Evolutionary conservation across 2,113 vertebrate genomes (phyloP), one percentile per base, ranked within the genome.

Genomic region (Podarcis muralis): DNA sequence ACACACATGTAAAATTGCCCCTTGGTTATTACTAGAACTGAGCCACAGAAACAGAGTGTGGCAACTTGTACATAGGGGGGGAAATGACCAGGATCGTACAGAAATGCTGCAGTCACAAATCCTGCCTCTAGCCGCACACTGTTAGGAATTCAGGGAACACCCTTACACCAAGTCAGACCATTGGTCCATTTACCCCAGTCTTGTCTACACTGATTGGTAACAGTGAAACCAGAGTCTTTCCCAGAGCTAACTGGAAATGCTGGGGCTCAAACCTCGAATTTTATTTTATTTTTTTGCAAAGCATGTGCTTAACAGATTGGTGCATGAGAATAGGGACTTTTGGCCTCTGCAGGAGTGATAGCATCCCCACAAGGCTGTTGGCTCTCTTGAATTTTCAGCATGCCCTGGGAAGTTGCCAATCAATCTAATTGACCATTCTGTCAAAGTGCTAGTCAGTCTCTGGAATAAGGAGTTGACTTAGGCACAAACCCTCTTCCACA

Each of bases 1-100:
- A 76, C 82, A 53, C 59, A 83, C 57, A 48, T 83, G 80, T 32
- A 82, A 75, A 88, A 88, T 66, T 43, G 74, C 74, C 71, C 27
- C 79, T 81, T 83, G 30, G 75, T 82, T n/a, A 76, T 27, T 48
- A 30, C 68, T 59, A n/a, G 43, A 87, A 72, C 2, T 69, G 65
- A 69, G n/a, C 25, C 48, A 72, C 13, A 81, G 37, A 83, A 7
- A 5, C 82, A 83, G 6, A n/a, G 8, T 72, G 32, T 4, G 57
- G 77, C n/a, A 71, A 81, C 22, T 37, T 59, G 16, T 81, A 13
- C 48, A 59, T 72, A 6, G 7, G 25, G 65, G 40, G 40, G 40
- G 40, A 6, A 65, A 66, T 16, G 72, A 35, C 15, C 32, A 82
- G 12, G 80, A 82, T 62, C 8, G 2, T 25, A 62, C 16, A 82